phyloP scores from a whole-genome alignment of 2,888 invertebrate species.

The Xylophagus ater region DNA sequence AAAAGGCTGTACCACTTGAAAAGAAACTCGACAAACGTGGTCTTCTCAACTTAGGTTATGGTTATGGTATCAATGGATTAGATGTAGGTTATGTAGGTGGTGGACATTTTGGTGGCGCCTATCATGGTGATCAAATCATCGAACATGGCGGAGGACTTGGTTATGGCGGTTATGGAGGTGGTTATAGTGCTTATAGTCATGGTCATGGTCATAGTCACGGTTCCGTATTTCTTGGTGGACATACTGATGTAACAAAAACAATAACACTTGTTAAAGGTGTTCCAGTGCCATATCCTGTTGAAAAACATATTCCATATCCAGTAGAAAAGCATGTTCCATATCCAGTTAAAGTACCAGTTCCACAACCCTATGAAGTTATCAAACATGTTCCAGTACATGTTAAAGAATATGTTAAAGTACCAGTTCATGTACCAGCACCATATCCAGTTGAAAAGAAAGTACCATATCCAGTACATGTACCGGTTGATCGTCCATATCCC shows the following conservation, averaged over 20 bases:
- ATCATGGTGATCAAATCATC: conserved; percentile 32
- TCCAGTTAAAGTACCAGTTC: conserved; percentile 41
- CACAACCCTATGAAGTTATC: conserved; percentile 35
- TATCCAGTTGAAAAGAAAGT: conserved; percentile 47
- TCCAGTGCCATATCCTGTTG: conserved; percentile 61
- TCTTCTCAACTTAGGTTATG: conserved; percentile 65
- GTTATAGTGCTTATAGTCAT: conserved; percentile 22
- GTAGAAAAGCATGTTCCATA: conserved; percentile 54
- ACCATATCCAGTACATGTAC: conserved; percentile 52
- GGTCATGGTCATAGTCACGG: conserved; percentile 16
- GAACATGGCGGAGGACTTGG: conserved; percentile 32
- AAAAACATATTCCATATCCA: conserved; percentile 47
- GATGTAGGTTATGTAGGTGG: conserved; percentile 63
- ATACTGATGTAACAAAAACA: conserved; percentile 51
- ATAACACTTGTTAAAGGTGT: conserved; percentile 64
- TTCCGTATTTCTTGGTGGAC: conserved; percentile 34
- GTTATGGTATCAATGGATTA: conserved; percentile 64
- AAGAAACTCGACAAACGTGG: conserved; percentile 78
- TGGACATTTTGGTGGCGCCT: conserved; percentile 44
- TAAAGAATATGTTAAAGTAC: conserved; percentile 48
- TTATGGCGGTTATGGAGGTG: conserved; percentile 26
- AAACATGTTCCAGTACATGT: conserved; percentile 49
- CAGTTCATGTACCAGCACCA: conserved; percentile 47
- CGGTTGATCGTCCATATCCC: conserved; percentile 65
- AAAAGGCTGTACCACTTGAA: conserved; percentile 50